Evolutionary conservation across 2,888 invertebrate genomes (phyloP).

Genomic region (Parelbella ahira): DNA sequence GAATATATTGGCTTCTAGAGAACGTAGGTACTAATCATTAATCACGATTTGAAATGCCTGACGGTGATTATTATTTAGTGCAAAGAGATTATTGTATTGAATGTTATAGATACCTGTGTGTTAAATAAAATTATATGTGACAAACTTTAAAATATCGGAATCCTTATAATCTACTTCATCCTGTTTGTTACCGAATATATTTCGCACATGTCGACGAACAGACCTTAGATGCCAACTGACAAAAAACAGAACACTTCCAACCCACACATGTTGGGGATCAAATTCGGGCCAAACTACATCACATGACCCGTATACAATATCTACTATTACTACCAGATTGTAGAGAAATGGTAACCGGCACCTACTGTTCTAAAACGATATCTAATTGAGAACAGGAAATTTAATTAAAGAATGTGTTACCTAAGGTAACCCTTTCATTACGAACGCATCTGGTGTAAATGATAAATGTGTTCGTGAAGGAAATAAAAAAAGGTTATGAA

Average conservation of each 20-base stretch:
- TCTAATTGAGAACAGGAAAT: conserved; percentile 48
- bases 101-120: neutral
- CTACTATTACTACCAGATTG: no score
- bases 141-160: conserved; percentile 34
- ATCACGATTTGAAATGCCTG: conserved; percentile 35
- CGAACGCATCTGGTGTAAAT: conserved; percentile 67
- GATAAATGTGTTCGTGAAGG: conserved; percentile 62
- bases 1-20: conserved; percentile 51
- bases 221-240: conserved; percentile 61
- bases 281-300: conserved; percentile 53
- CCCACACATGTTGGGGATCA: conserved; percentile 54
- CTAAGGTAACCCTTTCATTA: conserved; percentile 62
- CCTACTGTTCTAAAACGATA: no score
- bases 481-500: conserved; percentile 54
- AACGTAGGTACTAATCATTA: conserved; percentile 60
- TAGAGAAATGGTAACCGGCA: conserved; percentile 30
- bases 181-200: conserved; percentile 47
- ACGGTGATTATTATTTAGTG: conserved; percentile 8
- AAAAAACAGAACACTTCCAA: conserved; percentile 62
- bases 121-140: conserved; percentile 1
- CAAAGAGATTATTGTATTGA: conserved; percentile 5
- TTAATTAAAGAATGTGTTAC: conserved; percentile 67
- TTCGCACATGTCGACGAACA: conserved; percentile 68
- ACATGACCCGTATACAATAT: conserved; percentile 34
- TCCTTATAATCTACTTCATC: conserved; percentile 47